Evolutionary conservation across 2,888 invertebrate species (phyloP), one percentile per base, ranked within the genome.

Genomic region (Luperina nickerlii): DNA sequence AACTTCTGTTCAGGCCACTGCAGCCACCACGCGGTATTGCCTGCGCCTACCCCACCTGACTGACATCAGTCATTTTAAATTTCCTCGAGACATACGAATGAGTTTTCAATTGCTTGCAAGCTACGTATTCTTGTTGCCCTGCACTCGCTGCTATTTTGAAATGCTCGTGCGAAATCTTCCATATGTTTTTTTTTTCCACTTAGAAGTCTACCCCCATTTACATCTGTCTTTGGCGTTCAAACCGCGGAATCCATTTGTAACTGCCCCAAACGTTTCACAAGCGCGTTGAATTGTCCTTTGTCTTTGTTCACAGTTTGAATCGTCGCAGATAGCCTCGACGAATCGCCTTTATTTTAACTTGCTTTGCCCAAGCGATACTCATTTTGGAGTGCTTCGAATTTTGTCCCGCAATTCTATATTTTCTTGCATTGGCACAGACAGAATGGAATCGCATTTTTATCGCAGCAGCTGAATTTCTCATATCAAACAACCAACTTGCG

Each of bases 271-370:
- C 24, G 13, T 27, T 66, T 62, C 18, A 57, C 18, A 9, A 83
- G 32, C 0, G n/a, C 18, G 32, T 82, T 66, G 9, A 76, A 27
- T 45, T 20, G 32, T 6, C 7, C 9, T 27, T 60, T 38, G 15
- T 62, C 11, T 51, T 57, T 70, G 8, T 60, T 57, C 38, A 24
- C 48, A 18, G 15, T 38, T 76, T 63, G 18, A 63, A 74, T 48
- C 54, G 45, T 8, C 32, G 60, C 20, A 3, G 13, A 45, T 13
- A 2, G 63, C n/a, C 18, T 4, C 45, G 63, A 9, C 38, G 38
- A 48, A 57, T 76, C 13, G 15, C 15, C 38, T 82, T 79, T 54
- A 38, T 82, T 82, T 62, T 73, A 27, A 62, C 32, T 32, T n/a
- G 60, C 24, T 62, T 67, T 42, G n/a, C 42, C 62, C 48, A n/a